A percentile compares a stretch with the other conserved stretches of the same genome.
Evolutionary conservation across 2,113 vertebrate genomes (phyloP).

Genomic region (Phainopepla nitens): DNA sequence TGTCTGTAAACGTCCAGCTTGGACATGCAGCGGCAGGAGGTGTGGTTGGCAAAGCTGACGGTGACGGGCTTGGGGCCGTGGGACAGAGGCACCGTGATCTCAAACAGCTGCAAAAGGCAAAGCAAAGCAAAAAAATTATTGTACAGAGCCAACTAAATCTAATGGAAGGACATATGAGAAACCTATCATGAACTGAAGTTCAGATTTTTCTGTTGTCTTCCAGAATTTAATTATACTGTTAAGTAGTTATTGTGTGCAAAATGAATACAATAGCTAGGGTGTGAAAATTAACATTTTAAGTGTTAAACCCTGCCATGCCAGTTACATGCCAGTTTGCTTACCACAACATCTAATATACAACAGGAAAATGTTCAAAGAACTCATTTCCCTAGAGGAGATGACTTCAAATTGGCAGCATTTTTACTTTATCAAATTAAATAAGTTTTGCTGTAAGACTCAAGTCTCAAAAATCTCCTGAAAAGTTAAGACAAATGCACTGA

Average conservation of each 20-base stretch:
- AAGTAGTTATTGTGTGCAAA: neutral
- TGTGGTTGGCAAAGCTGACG: slow-evolving; percentile 95
- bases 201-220: neutral
- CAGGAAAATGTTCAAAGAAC: neutral
- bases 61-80: slow-evolving; percentile 92
- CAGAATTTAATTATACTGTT: neutral
- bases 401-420: neutral
- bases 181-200: neutral
- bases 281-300: neutral
- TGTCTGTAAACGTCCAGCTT: slow-evolving; percentile 94
- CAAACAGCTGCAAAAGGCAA: slow-evolving; percentile 82
- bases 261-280: neutral
- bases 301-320: neutral
- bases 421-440: neutral
- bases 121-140: neutral
- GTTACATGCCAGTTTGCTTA: neutral
- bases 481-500: neutral
- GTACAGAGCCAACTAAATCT: neutral
- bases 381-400: neutral
- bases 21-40: slow-evolving; percentile 93
- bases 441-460: neutral
- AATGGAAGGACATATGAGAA: neutral
- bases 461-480: neutral
- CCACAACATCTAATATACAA: neutral
- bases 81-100: slow-evolving; percentile 91